phyloP scores from a whole-genome alignment of 2,797 vertebrate species.

The Halcyon chelicuti region DNA sequence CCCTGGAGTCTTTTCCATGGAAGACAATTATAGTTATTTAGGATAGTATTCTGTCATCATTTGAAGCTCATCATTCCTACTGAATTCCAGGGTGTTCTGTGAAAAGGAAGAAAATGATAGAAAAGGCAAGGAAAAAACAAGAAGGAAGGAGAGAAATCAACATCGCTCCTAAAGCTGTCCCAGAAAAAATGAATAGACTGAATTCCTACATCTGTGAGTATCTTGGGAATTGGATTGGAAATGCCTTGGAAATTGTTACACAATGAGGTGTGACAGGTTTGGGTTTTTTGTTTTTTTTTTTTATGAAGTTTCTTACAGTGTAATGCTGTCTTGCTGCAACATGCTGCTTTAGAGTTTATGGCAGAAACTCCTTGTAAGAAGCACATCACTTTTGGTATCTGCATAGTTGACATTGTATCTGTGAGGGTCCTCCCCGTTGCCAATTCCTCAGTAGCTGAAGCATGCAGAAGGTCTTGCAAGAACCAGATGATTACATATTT shows the following conservation, averaged over 20 bases:
- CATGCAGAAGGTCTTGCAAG: neutral
- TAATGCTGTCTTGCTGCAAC: neutral
- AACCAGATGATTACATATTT: neutral
- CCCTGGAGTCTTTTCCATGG: neutral
- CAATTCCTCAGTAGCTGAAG: neutral
- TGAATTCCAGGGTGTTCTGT: neutral
- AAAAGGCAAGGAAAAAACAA: neutral
- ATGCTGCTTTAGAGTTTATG: neutral
- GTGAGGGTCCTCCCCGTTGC: neutral
- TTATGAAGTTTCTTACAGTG: neutral
- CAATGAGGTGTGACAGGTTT: neutral
- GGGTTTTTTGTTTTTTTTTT: neutral
- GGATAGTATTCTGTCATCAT: neutral
- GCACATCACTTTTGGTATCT: neutral
- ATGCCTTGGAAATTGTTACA: neutral
- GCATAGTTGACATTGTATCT: rapidly evolving
- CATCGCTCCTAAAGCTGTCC: neutral
- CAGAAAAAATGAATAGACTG: neutral
- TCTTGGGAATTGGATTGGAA: neutral
- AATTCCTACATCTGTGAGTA: neutral
- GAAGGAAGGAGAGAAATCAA: neutral
- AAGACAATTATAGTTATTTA: neutral
- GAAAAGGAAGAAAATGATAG: neutral
- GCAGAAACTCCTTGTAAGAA: neutral
- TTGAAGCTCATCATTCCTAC: neutral